Percentiles rank a stretch among this genome's conserved stretches.
Evolutionary conservation across 2,113 vertebrate species (phyloP).

Genomic region (Ornithorhynchus anatinus): DNA sequence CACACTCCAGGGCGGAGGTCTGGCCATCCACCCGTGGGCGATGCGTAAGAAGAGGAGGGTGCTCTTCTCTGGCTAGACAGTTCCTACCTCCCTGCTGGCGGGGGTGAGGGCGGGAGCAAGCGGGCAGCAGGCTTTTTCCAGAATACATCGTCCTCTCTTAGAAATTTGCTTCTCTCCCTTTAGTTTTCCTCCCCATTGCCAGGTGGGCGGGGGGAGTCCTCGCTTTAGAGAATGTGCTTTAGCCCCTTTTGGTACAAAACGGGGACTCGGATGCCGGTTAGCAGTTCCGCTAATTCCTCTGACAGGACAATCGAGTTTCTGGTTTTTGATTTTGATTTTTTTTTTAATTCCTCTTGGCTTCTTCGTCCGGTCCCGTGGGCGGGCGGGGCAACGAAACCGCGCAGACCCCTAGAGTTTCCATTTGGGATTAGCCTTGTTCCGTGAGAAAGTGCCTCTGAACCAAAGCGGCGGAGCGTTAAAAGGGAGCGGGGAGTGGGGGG

Average conservation of each 20-base stretch:
- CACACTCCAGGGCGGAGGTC: slow-evolving; percentile 63
- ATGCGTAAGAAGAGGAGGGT: slow-evolving; percentile 60
- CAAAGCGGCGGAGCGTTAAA: slow-evolving; percentile 56
- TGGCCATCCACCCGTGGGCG: slow-evolving; percentile 66
- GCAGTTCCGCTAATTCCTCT: slow-evolving; percentile 58
- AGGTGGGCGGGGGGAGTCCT: slow-evolving; percentile 7
- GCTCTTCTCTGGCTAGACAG: slow-evolving; percentile 63
- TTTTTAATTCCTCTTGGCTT: slow-evolving; percentile 50
- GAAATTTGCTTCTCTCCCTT: slow-evolving; percentile 33
- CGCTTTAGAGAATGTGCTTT: slow-evolving; percentile 49
- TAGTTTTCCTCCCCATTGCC: slow-evolving; percentile 57
- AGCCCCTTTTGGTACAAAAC: slow-evolving; percentile 47
- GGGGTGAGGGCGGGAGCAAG: slow-evolving; percentile 59
- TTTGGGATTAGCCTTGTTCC: slow-evolving; percentile 63
- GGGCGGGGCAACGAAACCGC: slow-evolving; percentile 36
- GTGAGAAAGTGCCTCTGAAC: slow-evolving; percentile 64
- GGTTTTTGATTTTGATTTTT: too few species aligned
- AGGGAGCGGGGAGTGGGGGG: slow-evolving; percentile 14
- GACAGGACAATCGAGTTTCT: slow-evolving; percentile 21
- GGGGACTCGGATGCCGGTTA: slow-evolving; percentile 36
- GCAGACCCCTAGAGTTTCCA: slow-evolving; percentile 42
- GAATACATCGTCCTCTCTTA: slow-evolving; percentile 62
- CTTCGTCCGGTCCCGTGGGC: slow-evolving; percentile 51
- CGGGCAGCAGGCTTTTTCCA: slow-evolving; percentile 63
- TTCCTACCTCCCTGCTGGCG: slow-evolving; percentile 58